These are phyloP conservation scores for Whitmania pigra DNA, from an alignment of 1,140 invertebrate genomes.

Conservation along the genomic window DNA sequence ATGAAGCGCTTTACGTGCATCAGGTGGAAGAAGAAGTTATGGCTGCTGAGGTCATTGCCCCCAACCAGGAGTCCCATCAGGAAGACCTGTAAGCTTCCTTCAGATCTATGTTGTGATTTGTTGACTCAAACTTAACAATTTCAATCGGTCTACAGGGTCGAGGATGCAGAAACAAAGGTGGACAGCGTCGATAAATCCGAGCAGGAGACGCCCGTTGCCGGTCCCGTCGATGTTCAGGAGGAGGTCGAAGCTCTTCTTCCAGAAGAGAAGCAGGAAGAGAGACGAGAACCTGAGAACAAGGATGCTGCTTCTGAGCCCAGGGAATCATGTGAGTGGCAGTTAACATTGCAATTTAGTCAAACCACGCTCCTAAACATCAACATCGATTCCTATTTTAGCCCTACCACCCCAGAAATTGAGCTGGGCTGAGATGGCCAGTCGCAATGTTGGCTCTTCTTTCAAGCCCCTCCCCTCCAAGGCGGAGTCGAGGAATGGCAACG, in stretches of 20 bases:
- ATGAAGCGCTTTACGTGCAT: too few relatives aligned
- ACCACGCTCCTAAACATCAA: neutral
- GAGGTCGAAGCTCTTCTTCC: neutral
- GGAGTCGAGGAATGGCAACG: slow-evolving; percentile 23
- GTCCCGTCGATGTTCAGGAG: neutral
- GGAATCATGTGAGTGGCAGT: neutral
- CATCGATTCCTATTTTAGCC: neutral
- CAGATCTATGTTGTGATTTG: too few relatives aligned
- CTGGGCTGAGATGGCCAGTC: slow-evolving; percentile 35
- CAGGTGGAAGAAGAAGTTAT: too few relatives aligned
- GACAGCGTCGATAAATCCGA: slow-evolving; percentile 25
- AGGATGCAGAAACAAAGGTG: slow-evolving; percentile 26
- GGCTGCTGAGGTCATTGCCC: too few relatives aligned
- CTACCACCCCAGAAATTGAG: slow-evolving; percentile 31
- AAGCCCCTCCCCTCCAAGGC: slow-evolving; percentile 20
- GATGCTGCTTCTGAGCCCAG: neutral
- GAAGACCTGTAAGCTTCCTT: too few relatives aligned
- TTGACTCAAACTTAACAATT: too few relatives aligned
- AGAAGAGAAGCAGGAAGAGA: neutral
- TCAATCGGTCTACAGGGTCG: slow-evolving; percentile 17
- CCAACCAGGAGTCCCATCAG: too few relatives aligned
- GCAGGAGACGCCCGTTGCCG: slow-evolving; percentile 1
- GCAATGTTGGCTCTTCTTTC: slow-evolving; percentile 19
- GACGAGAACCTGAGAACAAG: neutral
- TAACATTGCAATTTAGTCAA: too few relatives aligned